A percentile compares a stretch with the other conserved stretches of the same genome.
Evolutionary conservation across 2,888 invertebrate species (phyloP).

Genomic region (Schrankia costaestrigalis): DNA sequence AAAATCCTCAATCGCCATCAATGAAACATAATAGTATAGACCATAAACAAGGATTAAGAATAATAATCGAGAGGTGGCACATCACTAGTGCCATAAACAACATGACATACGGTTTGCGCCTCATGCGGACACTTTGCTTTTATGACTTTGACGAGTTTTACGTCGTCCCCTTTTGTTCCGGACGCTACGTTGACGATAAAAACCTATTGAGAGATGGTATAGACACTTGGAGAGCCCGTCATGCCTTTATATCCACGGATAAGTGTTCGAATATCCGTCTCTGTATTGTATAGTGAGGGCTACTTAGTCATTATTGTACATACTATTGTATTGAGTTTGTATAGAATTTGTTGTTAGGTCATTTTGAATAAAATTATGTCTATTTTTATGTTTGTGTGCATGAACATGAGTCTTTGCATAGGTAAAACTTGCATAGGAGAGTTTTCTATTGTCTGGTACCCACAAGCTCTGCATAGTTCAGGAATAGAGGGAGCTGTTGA

Average conservation of each 20-base stretch:
- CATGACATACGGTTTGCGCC: conserved; percentile 53
- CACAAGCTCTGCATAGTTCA: no score
- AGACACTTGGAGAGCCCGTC: conserved; percentile 47
- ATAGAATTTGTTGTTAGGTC: no score
- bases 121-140: conserved; percentile 54
- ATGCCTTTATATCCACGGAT: conserved; percentile 38
- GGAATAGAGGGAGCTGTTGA: no score
- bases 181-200: conserved; percentile 49
- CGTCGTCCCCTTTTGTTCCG: conserved; percentile 58
- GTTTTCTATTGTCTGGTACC: no score
- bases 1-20: conserved; percentile 36
- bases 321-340: no score
- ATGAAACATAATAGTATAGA: conserved; percentile 39
- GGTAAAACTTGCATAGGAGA: no score
- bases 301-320: no score
- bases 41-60: conserved; percentile 59
- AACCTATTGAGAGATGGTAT: conserved; percentile 50
- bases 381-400: no score
- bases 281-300: conserved; percentile 26
- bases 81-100: conserved; percentile 39
- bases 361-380: no score
- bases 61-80: conserved; percentile 44
- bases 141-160: conserved; percentile 52
- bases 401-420: no score
- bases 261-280: conserved; percentile 27